Evolutionary conservation across 2,888 invertebrate species (phyloP).

Genomic region (Cartodere bifasciata): DNA sequence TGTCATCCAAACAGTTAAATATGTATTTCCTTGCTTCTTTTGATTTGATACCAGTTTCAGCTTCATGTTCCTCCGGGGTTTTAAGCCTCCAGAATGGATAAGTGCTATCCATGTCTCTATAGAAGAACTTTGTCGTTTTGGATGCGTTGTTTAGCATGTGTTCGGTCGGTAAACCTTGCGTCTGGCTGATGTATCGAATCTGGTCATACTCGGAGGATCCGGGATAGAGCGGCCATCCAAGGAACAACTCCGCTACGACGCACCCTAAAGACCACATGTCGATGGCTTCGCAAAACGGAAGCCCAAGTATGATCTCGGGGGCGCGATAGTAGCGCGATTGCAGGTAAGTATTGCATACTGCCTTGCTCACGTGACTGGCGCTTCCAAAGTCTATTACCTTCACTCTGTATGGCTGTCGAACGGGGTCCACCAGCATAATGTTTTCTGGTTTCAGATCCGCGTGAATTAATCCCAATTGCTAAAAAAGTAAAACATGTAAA

Average conservation of each 20-base stretch:
- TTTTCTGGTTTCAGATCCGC: constrained; percentile 99
- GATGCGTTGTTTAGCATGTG: constrained; percentile 96
- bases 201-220: constrained; percentile 99
- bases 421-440: constrained; percentile 99
- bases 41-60: constrained; percentile 94
- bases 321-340: constrained; percentile 98
- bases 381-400: constrained; percentile 99
- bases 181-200: constrained; percentile 72
- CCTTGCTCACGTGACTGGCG: constrained; percentile 98
- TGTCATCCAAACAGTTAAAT: constrained; percentile 98
- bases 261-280: constrained; percentile 99
- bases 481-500: too few relatives aligned
- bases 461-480: constrained; percentile 98
- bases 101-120: constrained; percentile 84
- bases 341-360: constrained; percentile 98
- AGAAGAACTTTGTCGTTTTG: constrained; percentile 97
- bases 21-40: constrained; percentile 99
- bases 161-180: constrained; percentile 83
- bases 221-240: constrained; percentile 99
- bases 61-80: constrained; percentile 97
- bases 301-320: constrained; percentile 91
- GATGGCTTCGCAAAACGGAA: constrained; percentile 98
- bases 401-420: constrained; percentile 94
- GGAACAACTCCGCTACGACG: constrained; percentile 96
- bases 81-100: constrained; percentile 79